Base-by-base conservation (phyloP, 2,797 vertebrate species). In the Phataginus tetradactyla region DNA sequence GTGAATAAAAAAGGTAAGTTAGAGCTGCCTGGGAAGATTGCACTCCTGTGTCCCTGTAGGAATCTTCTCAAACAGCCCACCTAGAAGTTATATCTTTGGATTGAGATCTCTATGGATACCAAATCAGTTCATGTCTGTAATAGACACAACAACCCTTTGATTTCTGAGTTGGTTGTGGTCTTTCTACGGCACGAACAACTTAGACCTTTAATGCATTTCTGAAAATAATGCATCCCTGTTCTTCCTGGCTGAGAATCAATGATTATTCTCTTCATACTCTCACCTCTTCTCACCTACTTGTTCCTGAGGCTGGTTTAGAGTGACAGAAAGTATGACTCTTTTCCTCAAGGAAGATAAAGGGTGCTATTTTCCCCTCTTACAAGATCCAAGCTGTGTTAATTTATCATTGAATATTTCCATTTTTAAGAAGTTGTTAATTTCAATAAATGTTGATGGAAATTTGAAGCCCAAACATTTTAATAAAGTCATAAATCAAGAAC, bases 361-460 rank as follows among this genome's bases (percentile, higher is more conserved):
- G 57, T 96, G 37, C 79, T 85, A 14, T 84, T 90, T 45, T 77
- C 13, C 51, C 85, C 93, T 66, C 92, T 69, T 64, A 1, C 29
- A 63, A 91, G 55, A 90, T 96, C 14, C 93, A 95, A 96, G 95
- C 68, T 78, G 18, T 34, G 51, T 97, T 97, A 4, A 91, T 97
- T 96, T 95, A 59, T 97, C 95, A 88, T 37, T 51, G 53, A 6
- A 1, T 87, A 96, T 97, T 97, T 87, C 14, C 29, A 37, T 96
- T 95, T 45, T 97, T 94, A 96, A 97, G 95, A 96, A n/a, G 20
- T 49, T 9, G 8, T 95, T 98, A 97, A 96, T 98, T 97, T 95
- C 59, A 97, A 0, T 97, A 86, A 96, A 96, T 93, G 92, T 71
- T 92, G 97, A 72, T 68, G 64, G 95, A 96, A 27, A 1, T 96